Conservation (phyloP, 2,888 invertebrate species). For the Ceriagrion tenellum region DNA sequence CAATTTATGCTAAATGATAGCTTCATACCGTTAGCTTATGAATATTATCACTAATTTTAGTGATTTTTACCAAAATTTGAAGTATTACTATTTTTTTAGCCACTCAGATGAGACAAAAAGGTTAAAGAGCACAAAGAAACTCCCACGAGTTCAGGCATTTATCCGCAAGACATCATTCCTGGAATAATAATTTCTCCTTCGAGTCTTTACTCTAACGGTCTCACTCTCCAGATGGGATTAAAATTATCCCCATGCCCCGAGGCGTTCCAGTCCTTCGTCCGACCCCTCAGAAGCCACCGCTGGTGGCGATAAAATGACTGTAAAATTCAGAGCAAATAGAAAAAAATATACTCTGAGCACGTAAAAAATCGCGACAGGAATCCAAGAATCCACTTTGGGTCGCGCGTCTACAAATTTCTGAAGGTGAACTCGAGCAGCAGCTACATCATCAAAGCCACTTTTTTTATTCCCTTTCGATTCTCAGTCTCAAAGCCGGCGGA, state of each 20-base stretch:
- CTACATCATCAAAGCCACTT: not conserved
- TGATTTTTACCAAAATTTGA: too few species aligned
- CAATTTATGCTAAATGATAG: too few species aligned
- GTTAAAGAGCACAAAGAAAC: not conserved
- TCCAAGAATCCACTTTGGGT: not conserved
- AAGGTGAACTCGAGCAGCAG: constrained; percentile 26
- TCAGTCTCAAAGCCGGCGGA: not conserved
- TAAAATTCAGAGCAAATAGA: constrained; percentile 26
- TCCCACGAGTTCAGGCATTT: not conserved
- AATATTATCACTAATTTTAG: too few species aligned
- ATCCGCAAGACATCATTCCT: not conserved
- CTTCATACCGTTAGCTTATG: too few species aligned
- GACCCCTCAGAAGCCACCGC: not conserved
- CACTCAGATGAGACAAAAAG: not conserved
- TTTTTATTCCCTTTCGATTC: constrained; percentile 1
- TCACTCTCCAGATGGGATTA: not conserved
- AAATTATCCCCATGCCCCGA: not conserved
- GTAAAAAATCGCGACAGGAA: not conserved
- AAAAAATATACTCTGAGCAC: not conserved
- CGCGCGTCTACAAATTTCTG: not conserved
- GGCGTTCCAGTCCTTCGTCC: not conserved
- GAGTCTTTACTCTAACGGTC: not conserved
- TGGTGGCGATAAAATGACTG: not conserved
- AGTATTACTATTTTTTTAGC: too few species aligned
- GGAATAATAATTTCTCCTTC: not conserved